phyloP scores from a whole-genome alignment of 1,140 invertebrate genomes.

The Apis laboriosa region DNA sequence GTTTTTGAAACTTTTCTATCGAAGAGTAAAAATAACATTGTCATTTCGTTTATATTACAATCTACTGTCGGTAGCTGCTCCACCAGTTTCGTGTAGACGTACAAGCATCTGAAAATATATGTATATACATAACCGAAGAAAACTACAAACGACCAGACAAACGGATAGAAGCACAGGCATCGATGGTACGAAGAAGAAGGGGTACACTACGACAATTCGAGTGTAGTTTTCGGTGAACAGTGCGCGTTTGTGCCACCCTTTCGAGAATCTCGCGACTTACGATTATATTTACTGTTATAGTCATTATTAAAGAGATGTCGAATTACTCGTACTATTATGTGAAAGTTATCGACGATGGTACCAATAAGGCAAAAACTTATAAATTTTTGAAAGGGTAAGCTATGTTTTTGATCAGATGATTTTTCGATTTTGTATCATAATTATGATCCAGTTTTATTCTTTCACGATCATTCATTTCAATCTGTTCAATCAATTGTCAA shows the following conservation, averaged over 20 bases:
- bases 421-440: not conserved
- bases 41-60: constrained; percentile 12
- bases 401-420: not conserved
- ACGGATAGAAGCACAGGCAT: constrained; percentile 6
- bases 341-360: constrained; percentile 60
- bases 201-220: constrained; percentile 45
- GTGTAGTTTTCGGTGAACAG: constrained; percentile 40
- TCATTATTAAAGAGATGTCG: constrained; percentile 55
- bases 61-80: too few species aligned
- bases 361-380: constrained; percentile 59
- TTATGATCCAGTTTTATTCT: not conserved
- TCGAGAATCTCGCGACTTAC: constrained; percentile 4
- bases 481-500: not conserved
- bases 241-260: constrained; percentile 26
- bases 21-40: constrained; percentile 14
- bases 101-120: constrained; percentile 32
- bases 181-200: constrained; percentile 41
- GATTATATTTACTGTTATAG: constrained; percentile 22
- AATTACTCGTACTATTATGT: constrained; percentile 74
- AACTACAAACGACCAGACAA: constrained; percentile 33
- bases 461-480: too few species aligned
- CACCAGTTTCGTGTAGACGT: constrained; percentile 13
- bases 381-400: constrained; percentile 72
- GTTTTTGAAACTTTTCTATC: not conserved
- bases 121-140: constrained; percentile 23